These are phyloP conservation scores for Drosophila vallismaia DNA, from an alignment of 2,888 invertebrate genomes.

Conservation along the genomic window DNA sequence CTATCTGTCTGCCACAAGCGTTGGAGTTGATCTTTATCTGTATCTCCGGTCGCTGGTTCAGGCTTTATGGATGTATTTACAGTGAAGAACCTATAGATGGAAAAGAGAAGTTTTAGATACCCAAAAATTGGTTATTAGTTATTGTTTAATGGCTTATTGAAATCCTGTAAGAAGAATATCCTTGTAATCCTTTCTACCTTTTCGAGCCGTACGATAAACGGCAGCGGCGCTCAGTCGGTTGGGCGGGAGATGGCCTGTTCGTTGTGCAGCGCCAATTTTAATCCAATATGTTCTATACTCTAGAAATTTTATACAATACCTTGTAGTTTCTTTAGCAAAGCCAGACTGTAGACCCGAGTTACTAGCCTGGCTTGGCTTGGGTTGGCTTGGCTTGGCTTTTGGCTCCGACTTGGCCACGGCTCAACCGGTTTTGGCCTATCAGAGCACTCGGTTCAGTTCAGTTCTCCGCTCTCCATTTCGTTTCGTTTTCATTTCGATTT, in stretches of 20 bases:
- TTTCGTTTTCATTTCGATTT: constrained; percentile 80
- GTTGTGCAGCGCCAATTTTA: no score
- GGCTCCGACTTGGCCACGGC: constrained; percentile 34
- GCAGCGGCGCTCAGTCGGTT: no score
- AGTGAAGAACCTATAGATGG: constrained; percentile 34
- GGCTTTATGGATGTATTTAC: constrained; percentile 46
- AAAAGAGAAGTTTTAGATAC: background rate
- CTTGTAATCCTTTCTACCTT: no score
- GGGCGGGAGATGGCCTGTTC: no score
- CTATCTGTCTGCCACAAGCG: constrained; percentile 57
- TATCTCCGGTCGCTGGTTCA: constrained; percentile 69
- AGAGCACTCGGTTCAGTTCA: constrained; percentile 30
- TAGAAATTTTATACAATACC: background rate
- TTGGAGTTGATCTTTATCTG: constrained; percentile 77
- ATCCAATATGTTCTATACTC: background rate
- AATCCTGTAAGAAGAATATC: no score
- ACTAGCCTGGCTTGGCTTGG: constrained; percentile 30
- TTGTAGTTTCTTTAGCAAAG: background rate
- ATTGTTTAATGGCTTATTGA: no score
- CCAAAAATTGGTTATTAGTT: no score
- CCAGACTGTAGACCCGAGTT: constrained; percentile 30
- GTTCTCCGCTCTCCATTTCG: constrained; percentile 56
- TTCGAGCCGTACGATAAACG: no score
- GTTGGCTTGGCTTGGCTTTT: constrained; percentile 34
- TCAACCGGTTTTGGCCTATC: constrained; percentile 29